Evolutionary conservation across 2,797 vertebrate genomes (phyloP), one percentile per base, ranked within the genome.

Genomic region (Potorous gilbertii): DNA sequence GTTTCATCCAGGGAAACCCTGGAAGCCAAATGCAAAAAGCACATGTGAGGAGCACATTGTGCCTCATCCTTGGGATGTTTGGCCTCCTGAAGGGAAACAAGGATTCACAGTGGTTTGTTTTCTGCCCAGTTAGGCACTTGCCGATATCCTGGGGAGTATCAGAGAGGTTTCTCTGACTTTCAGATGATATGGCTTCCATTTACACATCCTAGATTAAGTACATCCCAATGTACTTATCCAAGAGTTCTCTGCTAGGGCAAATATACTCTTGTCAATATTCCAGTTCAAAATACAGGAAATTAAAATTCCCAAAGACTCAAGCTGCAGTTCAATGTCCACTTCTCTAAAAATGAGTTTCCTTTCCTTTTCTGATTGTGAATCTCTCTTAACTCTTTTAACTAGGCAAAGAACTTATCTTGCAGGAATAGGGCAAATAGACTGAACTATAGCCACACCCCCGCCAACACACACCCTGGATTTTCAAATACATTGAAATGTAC

Each of bases 1-100:
- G 98, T 28, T 97, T 98, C 95, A 92, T 95, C 89, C 31, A 87
- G 50, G 56, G 90, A 96, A 97, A 97, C 93, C 94, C 94, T 91
- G 52, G 90, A 97, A 95, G 97, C 94, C 0, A 95, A 97, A 98
- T 97, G 96, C 90, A 92, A 97, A 95, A 91, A 94, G 55, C 96
- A 97, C 92, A 94, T 92, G 94, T 50, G 56, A 97, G 92, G 95
- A 57, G 92, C 97, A 97, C 97, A 95, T 54, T 90, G 94, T 90
- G 91, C 95, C 94, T 96, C 12, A 54, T 56, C 50, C 66, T 91
- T 96, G 50, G 50, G 9, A 52, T 50, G 91, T 55, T 97, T 97
- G 95, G 95, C 55, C 94, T 91, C 21, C 24, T 96, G 89, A 91
- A 92, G 55, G 57, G 56, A 81, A 50, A 89, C 96, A 93, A 57